These are phyloP conservation scores for Trichomalopsis sarcophagae DNA, from an alignment of 1,140 invertebrate genomes.

Conservation along the genomic window DNA sequence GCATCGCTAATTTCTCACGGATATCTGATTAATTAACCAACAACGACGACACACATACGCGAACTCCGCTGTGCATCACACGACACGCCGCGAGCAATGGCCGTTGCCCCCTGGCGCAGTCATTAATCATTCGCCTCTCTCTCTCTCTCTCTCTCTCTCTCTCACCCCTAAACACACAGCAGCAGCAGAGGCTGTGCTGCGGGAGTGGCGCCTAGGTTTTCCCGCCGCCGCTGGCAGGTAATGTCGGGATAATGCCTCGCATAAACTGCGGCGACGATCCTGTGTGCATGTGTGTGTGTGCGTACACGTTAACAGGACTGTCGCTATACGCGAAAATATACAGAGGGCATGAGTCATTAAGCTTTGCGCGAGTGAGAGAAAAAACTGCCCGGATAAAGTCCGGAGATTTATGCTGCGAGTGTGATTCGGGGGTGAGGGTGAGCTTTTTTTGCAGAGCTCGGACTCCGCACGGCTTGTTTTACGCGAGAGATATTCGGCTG, in stretches of 20 bases:
- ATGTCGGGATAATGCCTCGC: slow-evolving; percentile 72
- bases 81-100: slow-evolving; percentile 7
- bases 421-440: background rate
- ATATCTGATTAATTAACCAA: slow-evolving; percentile 75
- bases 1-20: slow-evolving; percentile 60
- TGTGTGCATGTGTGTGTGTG: slow-evolving; percentile 40
- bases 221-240: slow-evolving; percentile 64
- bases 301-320: background rate
- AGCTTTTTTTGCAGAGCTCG: background rate
- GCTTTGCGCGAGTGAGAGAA: background rate
- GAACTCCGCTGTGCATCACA: slow-evolving; percentile 35
- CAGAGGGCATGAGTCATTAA: slow-evolving; percentile 33
- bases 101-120: slow-evolving; percentile 2
- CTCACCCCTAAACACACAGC: background rate
- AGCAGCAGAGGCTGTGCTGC: background rate
- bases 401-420: background rate
- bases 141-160: slow-evolving; percentile 21
- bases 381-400: background rate
- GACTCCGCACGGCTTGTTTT: background rate
- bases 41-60: slow-evolving; percentile 37
- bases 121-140: slow-evolving; percentile 66
- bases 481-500: background rate
- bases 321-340: slow-evolving; percentile 2
- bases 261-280: slow-evolving; percentile 70
- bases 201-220: slow-evolving; percentile 57